Conservation (phyloP, 2,113 vertebrate genomes). For the Solea solea region DNA sequence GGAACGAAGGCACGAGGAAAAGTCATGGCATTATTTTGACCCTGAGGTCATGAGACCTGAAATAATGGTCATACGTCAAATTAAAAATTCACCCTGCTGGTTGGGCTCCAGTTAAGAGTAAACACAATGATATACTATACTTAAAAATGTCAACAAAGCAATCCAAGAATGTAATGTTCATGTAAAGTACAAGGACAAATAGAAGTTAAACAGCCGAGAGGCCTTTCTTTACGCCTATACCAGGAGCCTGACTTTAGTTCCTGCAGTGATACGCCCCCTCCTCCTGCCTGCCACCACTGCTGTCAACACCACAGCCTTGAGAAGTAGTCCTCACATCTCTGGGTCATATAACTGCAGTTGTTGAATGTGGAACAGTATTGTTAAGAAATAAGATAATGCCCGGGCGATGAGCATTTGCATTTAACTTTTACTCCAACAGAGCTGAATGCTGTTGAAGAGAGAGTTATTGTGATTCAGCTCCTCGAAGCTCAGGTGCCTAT, state of each 20-base stretch:
- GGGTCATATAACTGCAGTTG: not conserved
- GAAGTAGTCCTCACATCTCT: not conserved
- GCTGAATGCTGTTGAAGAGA: constrained; percentile 7
- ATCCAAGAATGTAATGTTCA: constrained; percentile 8
- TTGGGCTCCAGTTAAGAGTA: too few relatives aligned
- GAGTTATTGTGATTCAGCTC: not conserved
- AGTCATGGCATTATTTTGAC: too few relatives aligned
- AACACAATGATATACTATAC: too few relatives aligned
- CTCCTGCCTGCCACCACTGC: not conserved
- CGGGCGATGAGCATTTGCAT: not conserved
- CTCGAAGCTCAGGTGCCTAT: constrained; percentile 56
- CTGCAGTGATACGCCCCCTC: constrained; percentile 5
- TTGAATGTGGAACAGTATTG: too few relatives aligned
- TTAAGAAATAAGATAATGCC: not conserved
- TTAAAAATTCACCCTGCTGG: too few relatives aligned
- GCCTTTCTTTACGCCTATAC: constrained; percentile 24
- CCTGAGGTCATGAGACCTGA: too few relatives aligned
- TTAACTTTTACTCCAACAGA: not conserved
- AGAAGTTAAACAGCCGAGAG: constrained; percentile 24
- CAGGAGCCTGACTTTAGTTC: constrained; percentile 15
- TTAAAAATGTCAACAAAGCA: not conserved
- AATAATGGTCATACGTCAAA: too few relatives aligned
- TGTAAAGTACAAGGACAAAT: constrained; percentile 17
- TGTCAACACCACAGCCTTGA: too few relatives aligned
- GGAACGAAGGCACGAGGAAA: too few relatives aligned